These are phyloP conservation scores for Phylloscopus whistleri DNA, from an alignment of 2,113 vertebrate genomes.

Conservation along the genomic window DNA sequence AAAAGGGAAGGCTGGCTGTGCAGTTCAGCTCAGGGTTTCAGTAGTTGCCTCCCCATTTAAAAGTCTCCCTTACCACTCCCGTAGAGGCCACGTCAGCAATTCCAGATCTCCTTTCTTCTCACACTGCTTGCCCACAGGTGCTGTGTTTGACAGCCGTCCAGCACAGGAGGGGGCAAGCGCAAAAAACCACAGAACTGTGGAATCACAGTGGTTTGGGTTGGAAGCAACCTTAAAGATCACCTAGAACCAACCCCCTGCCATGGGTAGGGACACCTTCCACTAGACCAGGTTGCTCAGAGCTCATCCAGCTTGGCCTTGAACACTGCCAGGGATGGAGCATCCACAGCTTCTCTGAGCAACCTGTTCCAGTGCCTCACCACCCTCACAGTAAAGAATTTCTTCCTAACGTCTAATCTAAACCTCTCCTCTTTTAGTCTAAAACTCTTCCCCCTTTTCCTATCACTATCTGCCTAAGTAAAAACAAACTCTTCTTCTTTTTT, in stretches of 20 bases:
- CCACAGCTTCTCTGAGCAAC: not conserved
- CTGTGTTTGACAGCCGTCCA: not conserved
- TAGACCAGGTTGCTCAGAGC: not conserved
- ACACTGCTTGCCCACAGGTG: fast-evolving
- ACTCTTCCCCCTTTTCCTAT: not conserved
- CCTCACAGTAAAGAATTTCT: not conserved
- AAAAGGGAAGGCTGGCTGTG: not conserved
- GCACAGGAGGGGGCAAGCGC: not conserved
- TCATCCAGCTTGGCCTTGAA: not conserved
- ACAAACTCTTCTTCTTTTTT: not conserved
- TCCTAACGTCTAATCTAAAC: not conserved
- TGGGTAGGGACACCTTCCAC: not conserved
- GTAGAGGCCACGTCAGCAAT: fast-evolving
- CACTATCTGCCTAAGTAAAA: not conserved
- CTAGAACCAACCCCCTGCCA: not conserved
- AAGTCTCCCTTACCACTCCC: not conserved
- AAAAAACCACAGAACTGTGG: not conserved
- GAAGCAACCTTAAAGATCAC: not conserved
- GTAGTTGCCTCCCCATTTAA: not conserved
- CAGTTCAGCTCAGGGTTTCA: fast-evolving
- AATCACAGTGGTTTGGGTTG: not conserved
- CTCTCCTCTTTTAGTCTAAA: not conserved
- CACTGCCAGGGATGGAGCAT: not conserved
- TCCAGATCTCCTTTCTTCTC: not conserved
- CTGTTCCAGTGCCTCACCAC: not conserved